Base-by-base conservation (phyloP, 2,888 invertebrate genomes). In the Schizotus pectinicornis region DNA sequence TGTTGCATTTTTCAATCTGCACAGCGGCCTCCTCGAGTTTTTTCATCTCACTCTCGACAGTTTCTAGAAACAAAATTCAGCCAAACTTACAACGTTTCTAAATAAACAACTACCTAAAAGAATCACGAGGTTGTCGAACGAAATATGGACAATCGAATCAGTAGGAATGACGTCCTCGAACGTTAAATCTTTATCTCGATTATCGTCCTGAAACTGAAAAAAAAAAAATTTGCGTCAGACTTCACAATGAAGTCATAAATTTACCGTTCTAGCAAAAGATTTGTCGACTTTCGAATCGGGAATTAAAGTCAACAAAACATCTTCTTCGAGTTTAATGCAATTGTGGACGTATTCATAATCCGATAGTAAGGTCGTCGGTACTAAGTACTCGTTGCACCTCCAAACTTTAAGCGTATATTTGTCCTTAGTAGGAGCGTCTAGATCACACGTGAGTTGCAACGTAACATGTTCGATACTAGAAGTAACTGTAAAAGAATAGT, bases 281-380 rank as follows among this genome's bases (percentile, higher is more conserved):
- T 85, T 85, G 61, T 90, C 86, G 52, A 86, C 85, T 63, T 87
- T 85, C 32, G 83, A 82, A 67, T 90, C 90, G 36, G 87, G 84
- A 59, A 86, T 85, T 1, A 89, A 76, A 47, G 85, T 87, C 59
- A 92, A 77, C 34, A 86, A 82, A 1, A 95, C 91, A 79, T 96
- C 96, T 74, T 90, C 88, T 76, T 97, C 96, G 72, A 96, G 80
- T 74, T 97, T 95, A 56, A 96, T 90, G 77, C 97, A 96, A 71
- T 91, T 90, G 71, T 97, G 94, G 52, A 97, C 90, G 76, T 96
- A 96, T 77, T 95, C 94, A 77, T 96, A 93, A 76, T 95, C 94
- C 60, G 91, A 89, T 32, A 98, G 84, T 7, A 87, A 85, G 33
- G 93, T 92, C 49, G 92, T 90, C 8, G 92, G 88, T 0, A 90